Conservation (phyloP, 2,797 vertebrate genomes). For the Sus cebifrons region DNA sequence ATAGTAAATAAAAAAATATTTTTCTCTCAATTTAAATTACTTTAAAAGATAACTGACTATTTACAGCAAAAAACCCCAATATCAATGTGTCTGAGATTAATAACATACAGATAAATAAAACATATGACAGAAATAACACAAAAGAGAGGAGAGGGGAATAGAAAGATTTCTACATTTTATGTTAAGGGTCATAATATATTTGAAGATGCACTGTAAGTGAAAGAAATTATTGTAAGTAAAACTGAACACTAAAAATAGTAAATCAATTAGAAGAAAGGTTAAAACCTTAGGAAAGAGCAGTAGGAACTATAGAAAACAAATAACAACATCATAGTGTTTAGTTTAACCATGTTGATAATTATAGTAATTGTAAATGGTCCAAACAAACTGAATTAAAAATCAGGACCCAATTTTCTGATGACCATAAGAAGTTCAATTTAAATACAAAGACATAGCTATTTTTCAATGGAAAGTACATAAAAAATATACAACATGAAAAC, state of each 20-base stretch:
- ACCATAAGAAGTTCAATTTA: neutral
- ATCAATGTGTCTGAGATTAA: neutral
- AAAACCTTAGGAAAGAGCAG: neutral
- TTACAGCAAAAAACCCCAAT: neutral
- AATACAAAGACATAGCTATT: neutral
- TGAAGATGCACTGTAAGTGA: neutral
- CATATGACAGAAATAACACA: neutral
- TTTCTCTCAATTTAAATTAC: neutral
- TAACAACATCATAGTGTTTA: neutral
- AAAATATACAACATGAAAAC: neutral
- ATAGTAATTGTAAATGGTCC: neutral
- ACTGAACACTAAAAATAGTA: neutral
- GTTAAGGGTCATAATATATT: neutral
- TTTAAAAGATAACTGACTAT: neutral
- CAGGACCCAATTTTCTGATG: neutral
- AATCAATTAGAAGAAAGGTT: neutral
- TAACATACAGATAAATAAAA: slow-evolving; percentile 2
- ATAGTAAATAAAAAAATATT: neutral
- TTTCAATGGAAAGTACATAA: neutral
- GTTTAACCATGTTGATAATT: neutral
- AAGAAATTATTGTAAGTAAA: neutral
- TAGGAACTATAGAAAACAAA: neutral
- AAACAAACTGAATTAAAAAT: slow-evolving; percentile 23
- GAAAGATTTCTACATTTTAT: neutral
- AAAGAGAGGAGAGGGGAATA: neutral